Base-by-base conservation (phyloP, 2,888 invertebrate genomes). In the Ditylenchus weischeri region DNA sequence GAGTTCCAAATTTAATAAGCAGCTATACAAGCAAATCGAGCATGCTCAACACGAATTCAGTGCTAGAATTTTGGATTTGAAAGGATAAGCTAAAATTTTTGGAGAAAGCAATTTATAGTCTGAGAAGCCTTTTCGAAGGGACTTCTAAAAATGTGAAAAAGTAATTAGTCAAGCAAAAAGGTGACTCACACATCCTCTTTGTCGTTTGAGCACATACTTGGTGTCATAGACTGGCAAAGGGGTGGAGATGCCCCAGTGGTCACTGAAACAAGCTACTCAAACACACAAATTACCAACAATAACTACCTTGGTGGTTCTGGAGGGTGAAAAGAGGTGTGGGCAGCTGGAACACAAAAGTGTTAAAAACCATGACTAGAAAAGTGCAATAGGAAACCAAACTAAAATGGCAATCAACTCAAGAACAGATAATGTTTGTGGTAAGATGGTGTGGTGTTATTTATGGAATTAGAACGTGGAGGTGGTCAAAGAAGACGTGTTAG, bases 271-370 rank as follows among this genome's bases (percentile, higher is more conserved):
- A 43, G 43, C 15, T 43, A 8, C 43, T 43, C 15, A 15, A 13
- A 13, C 15, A 43, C 43, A 43, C 2, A 43, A 43, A 43, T 15
- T 6, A 43, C 43, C 43, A 10, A 2, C 43, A 29, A 29, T 29
- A 5, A 29, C 43, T 43, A 43, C 43, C 43, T 65, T 36, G 81
- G 80, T 18, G 82, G 79, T 68, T 78, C 77, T 11, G 82, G 82
- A 7, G 82, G 82, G 43, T 82, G 72, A 75, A 81, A 82, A 10
- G 79, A 77, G 0, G 81, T 82, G 66, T 77, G 73, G 58, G 77
- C 77, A n/a, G 77, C 82, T 82, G 69, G 72, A 81, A 72, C 57
- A 36, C 3, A 49, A 60, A 66, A 35, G 7, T 29, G 15, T n/a
- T n/a, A 50, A 35, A 23, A 8, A 48, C 13, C 18, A 43, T 48